Conservation (phyloP, 2,888 invertebrate species). For the Himalopsyche anomala region DNA sequence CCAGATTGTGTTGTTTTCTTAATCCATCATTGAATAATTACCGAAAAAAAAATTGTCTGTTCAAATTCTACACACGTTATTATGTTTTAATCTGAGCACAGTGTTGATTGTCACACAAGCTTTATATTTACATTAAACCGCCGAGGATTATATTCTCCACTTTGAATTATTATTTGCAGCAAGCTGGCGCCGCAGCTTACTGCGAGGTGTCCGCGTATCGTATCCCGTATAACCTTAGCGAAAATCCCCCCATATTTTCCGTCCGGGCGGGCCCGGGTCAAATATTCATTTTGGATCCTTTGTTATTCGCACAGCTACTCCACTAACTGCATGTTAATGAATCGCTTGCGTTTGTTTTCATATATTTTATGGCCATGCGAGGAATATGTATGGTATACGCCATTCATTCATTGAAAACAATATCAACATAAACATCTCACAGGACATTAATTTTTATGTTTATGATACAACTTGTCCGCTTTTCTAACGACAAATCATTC, state of each 20-base stretch:
- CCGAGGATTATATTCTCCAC: conserved; percentile 3
- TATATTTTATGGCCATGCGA: not conserved
- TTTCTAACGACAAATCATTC: not conserved
- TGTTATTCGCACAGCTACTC: conserved; percentile 19
- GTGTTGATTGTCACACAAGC: not conserved
- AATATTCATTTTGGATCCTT: conserved; percentile 44
- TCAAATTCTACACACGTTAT: too few relatives aligned
- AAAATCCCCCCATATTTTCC: conserved; percentile 26
- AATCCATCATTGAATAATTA: too few relatives aligned
- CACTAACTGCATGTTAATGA: conserved; percentile 9
- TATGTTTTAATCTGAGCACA: not conserved
- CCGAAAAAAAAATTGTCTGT: too few relatives aligned
- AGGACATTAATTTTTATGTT: not conserved
- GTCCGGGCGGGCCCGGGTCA: not conserved
- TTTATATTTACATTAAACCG: not conserved
- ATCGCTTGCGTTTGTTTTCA: not conserved
- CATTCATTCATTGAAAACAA: not conserved
- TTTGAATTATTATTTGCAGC: conserved; percentile 4
- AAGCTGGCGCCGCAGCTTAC: conserved; percentile 11
- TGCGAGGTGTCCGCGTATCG: not conserved
- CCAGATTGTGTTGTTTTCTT: too few relatives aligned
- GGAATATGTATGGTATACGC: not conserved
- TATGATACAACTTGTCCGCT: not conserved
- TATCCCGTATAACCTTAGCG: not conserved
- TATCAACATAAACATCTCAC: not conserved